phyloP scores from a whole-genome alignment of 2,888 invertebrate species.

The Limnephilus lunatus region DNA sequence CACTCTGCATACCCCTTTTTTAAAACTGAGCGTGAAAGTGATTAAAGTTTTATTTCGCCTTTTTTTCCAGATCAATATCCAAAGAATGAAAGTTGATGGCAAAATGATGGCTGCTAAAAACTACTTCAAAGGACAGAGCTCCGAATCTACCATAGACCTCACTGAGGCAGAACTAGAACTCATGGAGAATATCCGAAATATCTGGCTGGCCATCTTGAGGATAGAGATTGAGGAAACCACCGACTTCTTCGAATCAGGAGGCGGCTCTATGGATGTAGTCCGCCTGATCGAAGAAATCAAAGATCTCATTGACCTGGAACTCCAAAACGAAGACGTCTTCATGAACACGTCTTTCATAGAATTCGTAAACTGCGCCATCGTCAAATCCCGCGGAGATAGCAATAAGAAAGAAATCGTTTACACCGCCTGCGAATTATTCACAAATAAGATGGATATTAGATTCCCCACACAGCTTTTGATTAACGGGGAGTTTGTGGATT shows the following conservation, averaged over 20 bases:
- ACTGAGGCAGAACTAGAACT: conserved; percentile 85
- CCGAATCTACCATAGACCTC: conserved; percentile 79
- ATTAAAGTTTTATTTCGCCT: conserved; percentile 23
- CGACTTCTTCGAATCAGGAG: conserved; percentile 96
- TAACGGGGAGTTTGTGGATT: conserved; percentile 91
- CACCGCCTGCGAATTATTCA: conserved; percentile 85
- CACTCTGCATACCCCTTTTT: not conserved
- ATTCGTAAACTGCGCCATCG: conserved; percentile 83
- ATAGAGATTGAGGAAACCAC: conserved; percentile 85
- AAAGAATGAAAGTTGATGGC: conserved; percentile 85
- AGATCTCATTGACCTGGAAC: conserved; percentile 84
- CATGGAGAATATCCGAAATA: conserved; percentile 79
- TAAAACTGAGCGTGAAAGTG: not conserved
- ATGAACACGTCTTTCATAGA: conserved; percentile 94
- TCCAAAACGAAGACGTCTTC: conserved; percentile 94
- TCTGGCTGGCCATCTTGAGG: conserved; percentile 93
- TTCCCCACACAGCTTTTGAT: conserved; percentile 96
- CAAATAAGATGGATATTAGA: conserved; percentile 89
- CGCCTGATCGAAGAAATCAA: conserved; percentile 94
- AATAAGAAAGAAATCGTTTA: conserved; percentile 80
- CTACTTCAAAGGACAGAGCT: conserved; percentile 83
- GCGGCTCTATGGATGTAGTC: conserved; percentile 99
- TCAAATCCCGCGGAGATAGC: conserved; percentile 82
- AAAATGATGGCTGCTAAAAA: conserved; percentile 90
- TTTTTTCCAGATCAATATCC: conserved; percentile 83